phyloP scores from a whole-genome alignment of 1,140 invertebrate species.

The Conus ventricosus region DNA sequence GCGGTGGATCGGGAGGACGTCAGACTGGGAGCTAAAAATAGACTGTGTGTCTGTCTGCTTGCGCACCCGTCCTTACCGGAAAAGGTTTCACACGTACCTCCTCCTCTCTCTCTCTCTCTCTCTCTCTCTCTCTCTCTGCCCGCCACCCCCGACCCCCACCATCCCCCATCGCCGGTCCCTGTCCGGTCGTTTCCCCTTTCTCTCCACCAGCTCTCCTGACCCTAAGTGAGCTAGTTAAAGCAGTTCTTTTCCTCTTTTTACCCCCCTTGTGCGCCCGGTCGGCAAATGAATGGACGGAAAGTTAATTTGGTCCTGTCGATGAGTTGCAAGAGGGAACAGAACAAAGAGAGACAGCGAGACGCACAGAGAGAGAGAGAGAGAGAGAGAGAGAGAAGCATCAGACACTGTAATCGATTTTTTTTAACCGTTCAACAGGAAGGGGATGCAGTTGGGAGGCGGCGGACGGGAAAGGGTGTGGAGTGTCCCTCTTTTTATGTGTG shows the following conservation, averaged over 20 bases:
- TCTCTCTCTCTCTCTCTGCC: neutral
- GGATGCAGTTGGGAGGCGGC: too few relatives aligned
- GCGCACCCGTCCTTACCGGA: too few relatives aligned
- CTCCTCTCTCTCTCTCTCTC: neutral
- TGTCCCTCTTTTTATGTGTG: too few relatives aligned
- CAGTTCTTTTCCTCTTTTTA: neutral
- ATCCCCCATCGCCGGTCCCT: neutral
- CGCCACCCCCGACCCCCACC: neutral
- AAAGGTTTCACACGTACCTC: too few relatives aligned
- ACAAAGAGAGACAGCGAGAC: neutral
- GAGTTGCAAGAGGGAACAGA: neutral
- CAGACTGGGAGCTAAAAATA: too few relatives aligned
- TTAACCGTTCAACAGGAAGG: neutral
- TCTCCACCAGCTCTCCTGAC: neutral
- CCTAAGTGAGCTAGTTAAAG: constrained; percentile 24
- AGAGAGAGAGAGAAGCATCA: neutral
- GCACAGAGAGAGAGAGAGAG: neutral
- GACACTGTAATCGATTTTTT: constrained; percentile 7
- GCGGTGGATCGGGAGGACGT: too few relatives aligned
- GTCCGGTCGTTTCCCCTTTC: neutral
- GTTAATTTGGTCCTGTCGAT: constrained; percentile 18
- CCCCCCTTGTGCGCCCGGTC: neutral
- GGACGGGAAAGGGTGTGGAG: too few relatives aligned
- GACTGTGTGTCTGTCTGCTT: too few relatives aligned
- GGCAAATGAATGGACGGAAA: constrained; percentile 27